Conservation (phyloP, 2,113 vertebrate species). For the Hoplias malabaricus region DNA sequence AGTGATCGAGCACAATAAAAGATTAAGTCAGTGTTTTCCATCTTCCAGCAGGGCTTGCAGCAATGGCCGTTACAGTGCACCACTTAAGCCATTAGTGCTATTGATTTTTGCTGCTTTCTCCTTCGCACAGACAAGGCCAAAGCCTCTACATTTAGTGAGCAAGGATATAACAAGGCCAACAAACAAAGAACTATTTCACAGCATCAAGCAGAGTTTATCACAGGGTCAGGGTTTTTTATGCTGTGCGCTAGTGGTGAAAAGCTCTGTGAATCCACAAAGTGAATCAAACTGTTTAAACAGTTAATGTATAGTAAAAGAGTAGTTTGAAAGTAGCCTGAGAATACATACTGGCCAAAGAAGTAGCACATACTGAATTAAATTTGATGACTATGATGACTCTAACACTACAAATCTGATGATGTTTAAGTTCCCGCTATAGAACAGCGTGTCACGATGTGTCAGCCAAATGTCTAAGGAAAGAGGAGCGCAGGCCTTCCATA, state of each 20-base stretch:
- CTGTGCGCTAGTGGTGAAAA: no score
- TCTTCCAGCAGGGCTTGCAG: neutral
- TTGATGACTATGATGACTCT: no score
- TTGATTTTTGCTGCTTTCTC: constrained; percentile 51
- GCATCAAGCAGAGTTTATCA: neutral
- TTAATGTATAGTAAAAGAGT: no score
- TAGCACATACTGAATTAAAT: neutral
- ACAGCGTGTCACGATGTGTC: neutral
- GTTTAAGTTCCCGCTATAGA: neutral
- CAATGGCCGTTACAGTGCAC: constrained; percentile 20
- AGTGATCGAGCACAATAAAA: neutral
- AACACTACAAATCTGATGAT: neutral
- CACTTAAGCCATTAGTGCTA: constrained; percentile 57
- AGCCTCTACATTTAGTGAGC: neutral
- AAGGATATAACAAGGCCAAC: constrained; percentile 3
- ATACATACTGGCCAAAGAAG: no score
- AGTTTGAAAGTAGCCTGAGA: no score
- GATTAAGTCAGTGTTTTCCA: neutral
- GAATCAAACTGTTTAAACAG: no score
- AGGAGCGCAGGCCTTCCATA: constrained; percentile 35
- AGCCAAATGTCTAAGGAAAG: constrained; percentile 26
- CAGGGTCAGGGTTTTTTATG: neutral
- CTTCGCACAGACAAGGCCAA: constrained; percentile 7
- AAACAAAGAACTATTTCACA: neutral
- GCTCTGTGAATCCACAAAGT: no score